Base-by-base conservation (phyloP, 2,888 invertebrate genomes). In the Cephus spinipes region DNA sequence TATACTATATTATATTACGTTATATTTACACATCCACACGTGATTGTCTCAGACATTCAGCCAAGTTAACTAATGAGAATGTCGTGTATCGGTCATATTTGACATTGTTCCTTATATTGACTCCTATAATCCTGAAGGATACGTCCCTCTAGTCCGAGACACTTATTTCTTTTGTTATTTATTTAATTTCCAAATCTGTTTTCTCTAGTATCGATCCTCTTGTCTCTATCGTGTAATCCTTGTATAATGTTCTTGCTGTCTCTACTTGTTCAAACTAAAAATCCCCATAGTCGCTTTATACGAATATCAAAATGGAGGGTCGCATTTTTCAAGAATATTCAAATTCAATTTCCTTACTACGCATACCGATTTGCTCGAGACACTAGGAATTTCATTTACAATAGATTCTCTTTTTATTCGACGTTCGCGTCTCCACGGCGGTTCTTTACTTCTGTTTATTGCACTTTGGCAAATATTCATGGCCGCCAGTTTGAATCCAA, bases 31-130 rank as follows among this genome's bases (percentile, higher is more conserved):
- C 71, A 76, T 73, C 74, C 78, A 75, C 77, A 77, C 80, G 79
- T 80, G 82, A 83, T 83, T 81, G 82, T 82, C 82, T 83, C 79
- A 73, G 80, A 80, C 80, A 80, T 76, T 78, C 78, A 40, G 71
- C 34, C 40, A 40, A 6, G 75, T 30, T 34, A 71, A 55, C 12
- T 34, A 34, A 30, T 33, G n/a, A 33, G 74, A 74, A 34, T 32
- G 30, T 23, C 36, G 23, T 35, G 36, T 71, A n/a, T 71, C 23
- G 15, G 11, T 23, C 33, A n/a, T n/a, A 32, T 15, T n/a, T 12
- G 23, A 32, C 33, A 71, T 71, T 32, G 23, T 71, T 71, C 31
- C 31, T n/a, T 71, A 71, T 71, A 32, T 32, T 71, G 31, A 71
- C 33, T 71, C 2, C 73, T 32, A 81, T 69, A 9, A 23, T 23